Evolutionary conservation across 2,797 vertebrate genomes (phyloP), one percentile per base, ranked within the genome.

Genomic region (Hirundo rustica): DNA sequence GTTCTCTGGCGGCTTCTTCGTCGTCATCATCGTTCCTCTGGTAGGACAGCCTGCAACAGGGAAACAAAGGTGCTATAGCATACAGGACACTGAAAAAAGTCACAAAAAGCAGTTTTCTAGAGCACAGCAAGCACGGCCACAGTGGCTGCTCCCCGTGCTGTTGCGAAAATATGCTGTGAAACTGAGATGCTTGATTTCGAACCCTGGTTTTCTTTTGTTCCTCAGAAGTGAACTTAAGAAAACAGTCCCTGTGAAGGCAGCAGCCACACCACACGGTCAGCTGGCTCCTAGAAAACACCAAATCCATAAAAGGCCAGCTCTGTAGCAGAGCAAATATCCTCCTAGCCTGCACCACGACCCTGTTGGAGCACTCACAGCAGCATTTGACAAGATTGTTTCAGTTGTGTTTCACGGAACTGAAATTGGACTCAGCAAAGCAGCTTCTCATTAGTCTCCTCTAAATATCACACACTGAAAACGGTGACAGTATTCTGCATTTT

Each of bases 1-100:
- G 98, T 93, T 99, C 99, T 13, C 99, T 98, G 57, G 99, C 99
- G 0, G 98, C 99, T 97, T 99, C 99, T 91, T 99, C 99, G 5
- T 99, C 99, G 10, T 99, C 99, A 0, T 99, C 99, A 2, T 99
- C 99, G 0, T 97, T 99, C 75, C 98, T 98, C 61, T 96, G 97
- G 92, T 97, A 98, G 74, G 98, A 98, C 91, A 99, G 95, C 96
- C 99, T 99, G 97, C 71, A 94, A 97, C 9, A 91, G 22, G 29
- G 10, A 91, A 68, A 96, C 36, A 47, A 62, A 25, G 17, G 29
- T 40, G 27, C 10, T 70, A 12, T 9, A n/a, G 12, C 9, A 18
- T 4, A 11, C 0, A 48, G 34, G 44, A 42, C 40, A 42, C n/a
- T 34, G 32, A 66, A 83, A 75, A 86, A 36, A 79, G 38, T 6